phyloP scores from a whole-genome alignment of 2,888 invertebrate genomes.

The Phyllotreta cruciferae region DNA sequence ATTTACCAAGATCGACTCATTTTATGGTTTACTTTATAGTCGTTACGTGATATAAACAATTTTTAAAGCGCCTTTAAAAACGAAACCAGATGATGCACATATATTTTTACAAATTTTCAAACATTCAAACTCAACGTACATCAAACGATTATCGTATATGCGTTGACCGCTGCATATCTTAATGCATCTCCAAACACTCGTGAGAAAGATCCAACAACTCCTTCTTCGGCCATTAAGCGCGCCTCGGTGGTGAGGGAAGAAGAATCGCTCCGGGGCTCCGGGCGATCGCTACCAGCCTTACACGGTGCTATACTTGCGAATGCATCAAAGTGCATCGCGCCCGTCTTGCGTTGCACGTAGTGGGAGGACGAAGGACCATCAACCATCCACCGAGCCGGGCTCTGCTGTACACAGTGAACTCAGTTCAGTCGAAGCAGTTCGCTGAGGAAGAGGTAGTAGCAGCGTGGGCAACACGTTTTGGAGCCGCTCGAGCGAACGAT shows the following conservation, averaged over 20 bases:
- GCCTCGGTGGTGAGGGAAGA: neutral
- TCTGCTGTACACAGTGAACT: neutral
- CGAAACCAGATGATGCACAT: too few relatives aligned
- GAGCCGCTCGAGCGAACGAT: slow-evolving; percentile 22
- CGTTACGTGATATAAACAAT: too few relatives aligned
- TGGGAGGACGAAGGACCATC: slow-evolving; percentile 41
- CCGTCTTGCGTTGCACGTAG: slow-evolving; percentile 30
- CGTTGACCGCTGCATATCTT: too few relatives aligned
- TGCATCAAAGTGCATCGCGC: slow-evolving; percentile 45
- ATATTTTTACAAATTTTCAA: too few relatives aligned
- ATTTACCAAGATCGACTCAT: too few relatives aligned
- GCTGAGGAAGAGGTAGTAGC: slow-evolving; percentile 9
- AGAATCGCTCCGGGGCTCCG: slow-evolving; percentile 37
- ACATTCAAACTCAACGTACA: too few relatives aligned
- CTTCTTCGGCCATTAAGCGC: slow-evolving; percentile 24
- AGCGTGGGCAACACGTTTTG: slow-evolving; percentile 8
- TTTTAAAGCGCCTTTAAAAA: too few relatives aligned
- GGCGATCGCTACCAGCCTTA: slow-evolving; percentile 45
- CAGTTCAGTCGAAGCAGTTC: slow-evolving; percentile 31
- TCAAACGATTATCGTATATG: too few relatives aligned
- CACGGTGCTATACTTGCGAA: slow-evolving; percentile 44
- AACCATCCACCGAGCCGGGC: slow-evolving; percentile 7
- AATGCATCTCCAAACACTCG: slow-evolving; percentile 7
- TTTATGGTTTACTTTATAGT: too few relatives aligned
- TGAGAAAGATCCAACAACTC: slow-evolving; percentile 1